Base-by-base conservation (phyloP, 2,797 vertebrate species). In the Apogon talboti region DNA sequence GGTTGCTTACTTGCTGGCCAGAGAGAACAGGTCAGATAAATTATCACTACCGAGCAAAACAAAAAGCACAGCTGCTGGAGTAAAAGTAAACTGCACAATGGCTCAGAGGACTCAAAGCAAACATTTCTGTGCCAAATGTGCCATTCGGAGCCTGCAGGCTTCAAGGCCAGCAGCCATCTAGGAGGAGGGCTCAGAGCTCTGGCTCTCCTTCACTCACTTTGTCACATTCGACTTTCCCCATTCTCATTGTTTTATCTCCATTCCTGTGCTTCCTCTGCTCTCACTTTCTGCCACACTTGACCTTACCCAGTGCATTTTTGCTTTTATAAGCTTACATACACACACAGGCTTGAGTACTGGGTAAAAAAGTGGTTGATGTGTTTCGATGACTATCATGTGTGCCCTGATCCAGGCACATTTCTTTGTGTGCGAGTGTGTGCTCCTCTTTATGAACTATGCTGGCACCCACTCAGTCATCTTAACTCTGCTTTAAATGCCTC, bases 121-220 rank as follows among this genome's bases (percentile, higher is more conserved):
- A 82, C 38, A 53, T 56, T 40, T 28, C 52, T 45, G 19, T 82
- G 74, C 77, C 82, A 91, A 91, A 90, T 66, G 71, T 83, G 78
- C 51, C 84, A 78, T 78, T 87, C 56, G 9, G 78, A 83, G 81
- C 54, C 43, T 57, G 74, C 72, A 77, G 76, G 77, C 74, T 83
- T 91, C 83, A 82, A 86, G 91, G 85, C 83, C 79, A 11, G 37
- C 49, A 74, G 78, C 79, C 80, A 77, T 81, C 33, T n/a, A n/a
- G n/a, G n/a, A n/a, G n/a, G n/a, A n/a, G n/a, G n/a, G n/a, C n/a
- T 84, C 52, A 53, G 46, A 42, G 66, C 78, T 72, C 77, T 85
- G 75, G 74, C 83, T 83, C 72, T 69, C 42, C 72, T 71, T 90
- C 87, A 78, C 49, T 88, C 81, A 41, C 66, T 75, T 64, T 67